Base-by-base conservation (phyloP, 2,797 vertebrate species). In the Graptemys geographica region DNA sequence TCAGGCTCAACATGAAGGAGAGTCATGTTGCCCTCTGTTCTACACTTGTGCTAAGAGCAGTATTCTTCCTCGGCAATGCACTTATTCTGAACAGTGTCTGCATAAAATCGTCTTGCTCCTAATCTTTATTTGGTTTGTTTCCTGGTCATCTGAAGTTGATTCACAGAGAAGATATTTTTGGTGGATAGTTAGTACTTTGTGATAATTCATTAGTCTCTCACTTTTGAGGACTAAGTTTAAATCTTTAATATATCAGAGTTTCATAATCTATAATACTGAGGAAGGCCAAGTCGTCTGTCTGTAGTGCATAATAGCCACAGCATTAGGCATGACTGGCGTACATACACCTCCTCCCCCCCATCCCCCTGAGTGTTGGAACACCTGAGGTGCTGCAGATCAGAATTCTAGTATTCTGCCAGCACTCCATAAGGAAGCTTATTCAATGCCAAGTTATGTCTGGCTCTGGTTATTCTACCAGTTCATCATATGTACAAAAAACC, bases 381-480 rank as follows among this genome's bases (percentile, higher is more conserved):
- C 37, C 37, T 27, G 41, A 13, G 74, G 11, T 76, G 27, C 44
- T 47, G 74, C 6, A 76, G 44, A 76, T 28, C 44, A 76, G 25
- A 25, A 76, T 76, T 76, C 44, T 28, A 47, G 41, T 76, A 44
- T 76, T 76, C 41, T 76, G 44, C 44, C 13, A 76, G 11, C 6
- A 25, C 72, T 79, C 59, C 49, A 28, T 55, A 49, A 56, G 12
- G 2, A 41, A 89, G 12, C 37, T 88, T 19, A 88, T 7, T 47
- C 27, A 85, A 72, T 27, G 52, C 51, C 11, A 93, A 78, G 2
- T 83, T 49, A 51, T 1, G 7, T 47, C 37, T 1, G n/a, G 41
- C 81, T 84, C 8, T 44, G 1, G 5, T 59, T 91, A 76, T 44
- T 47, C 1, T 2, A 3, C 8, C 2, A 1, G 3, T 51, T 23